Evolutionary conservation across 1,140 invertebrate genomes (phyloP).

Genomic region (Pseudomyrmex dendroicus): DNA sequence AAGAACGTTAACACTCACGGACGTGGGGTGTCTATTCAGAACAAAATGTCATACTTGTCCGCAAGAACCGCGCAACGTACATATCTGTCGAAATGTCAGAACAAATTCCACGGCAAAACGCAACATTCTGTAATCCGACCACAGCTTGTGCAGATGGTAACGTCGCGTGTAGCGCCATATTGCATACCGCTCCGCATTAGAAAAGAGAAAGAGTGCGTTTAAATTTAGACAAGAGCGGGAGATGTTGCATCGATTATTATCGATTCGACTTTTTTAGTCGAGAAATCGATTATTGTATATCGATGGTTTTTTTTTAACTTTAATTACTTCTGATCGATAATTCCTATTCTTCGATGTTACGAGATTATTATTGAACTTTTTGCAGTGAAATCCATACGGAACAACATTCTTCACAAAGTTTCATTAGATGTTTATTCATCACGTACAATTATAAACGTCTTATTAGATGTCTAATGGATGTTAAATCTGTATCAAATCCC

Average conservation of each 20-base stretch:
- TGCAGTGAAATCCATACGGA: too few species aligned
- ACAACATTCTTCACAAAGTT: not conserved
- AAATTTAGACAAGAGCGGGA: not conserved
- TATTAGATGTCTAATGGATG: too few species aligned
- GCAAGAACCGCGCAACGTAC: not conserved
- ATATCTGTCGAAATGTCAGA: not conserved
- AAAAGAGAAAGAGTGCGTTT: not conserved
- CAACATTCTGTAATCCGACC: not conserved
- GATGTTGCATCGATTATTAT: too few species aligned
- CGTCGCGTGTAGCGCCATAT: conserved; percentile 1
- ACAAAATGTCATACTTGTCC: not conserved
- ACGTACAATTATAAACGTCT: too few species aligned
- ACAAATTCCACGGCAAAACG: not conserved
- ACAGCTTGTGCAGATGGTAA: not conserved
- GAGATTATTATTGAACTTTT: too few species aligned
- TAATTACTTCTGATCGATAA: too few species aligned
- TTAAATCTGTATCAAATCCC: conserved; percentile 85
- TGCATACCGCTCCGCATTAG: not conserved
- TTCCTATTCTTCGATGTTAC: too few species aligned
- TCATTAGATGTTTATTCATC: not conserved
- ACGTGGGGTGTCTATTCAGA: not conserved
- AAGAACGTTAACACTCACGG: not conserved
- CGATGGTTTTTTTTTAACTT: too few species aligned
- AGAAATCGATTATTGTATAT: too few species aligned
- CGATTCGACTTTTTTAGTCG: too few species aligned